phyloP scores from a whole-genome alignment of 2,113 vertebrate species.

The Callorhinus ursinus region DNA sequence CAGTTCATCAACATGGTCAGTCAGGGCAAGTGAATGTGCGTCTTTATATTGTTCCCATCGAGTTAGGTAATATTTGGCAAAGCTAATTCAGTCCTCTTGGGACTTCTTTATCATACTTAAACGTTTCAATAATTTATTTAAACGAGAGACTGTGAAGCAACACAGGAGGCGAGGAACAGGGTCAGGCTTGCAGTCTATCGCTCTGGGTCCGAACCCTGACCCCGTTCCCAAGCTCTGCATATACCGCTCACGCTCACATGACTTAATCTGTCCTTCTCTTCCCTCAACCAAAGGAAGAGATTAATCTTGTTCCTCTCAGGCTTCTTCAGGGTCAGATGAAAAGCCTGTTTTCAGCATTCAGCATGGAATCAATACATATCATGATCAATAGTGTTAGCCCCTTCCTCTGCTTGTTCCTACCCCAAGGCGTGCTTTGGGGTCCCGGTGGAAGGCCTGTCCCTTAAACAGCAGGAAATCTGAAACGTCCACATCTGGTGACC shows the following conservation, averaged over 20 bases:
- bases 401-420: neutral
- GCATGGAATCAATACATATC: rapidly evolving
- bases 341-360: neutral
- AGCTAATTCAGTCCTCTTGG: neutral
- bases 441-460: neutral
- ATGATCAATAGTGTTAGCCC: rapidly evolving
- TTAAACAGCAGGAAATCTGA: neutral
- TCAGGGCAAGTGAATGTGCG: rapidly evolving
- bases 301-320: rapidly evolving
- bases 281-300: neutral
- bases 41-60: rapidly evolving
- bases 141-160: neutral
- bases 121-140: neutral
- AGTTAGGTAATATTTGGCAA: neutral
- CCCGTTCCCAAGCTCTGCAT: rapidly evolving
- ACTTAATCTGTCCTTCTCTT: no score
- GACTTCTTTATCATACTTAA: neutral
- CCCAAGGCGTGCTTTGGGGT: neutral
- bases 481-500: rapidly evolving
- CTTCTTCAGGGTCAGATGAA: neutral
- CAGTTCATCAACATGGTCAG: rapidly evolving
- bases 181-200: neutral
- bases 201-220: rapidly evolving
- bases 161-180: rapidly evolving
- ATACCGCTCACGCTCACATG: neutral